These are phyloP conservation scores for Eriocheir sinensis DNA, from an alignment of 1,140 invertebrate genomes.

Conservation along the genomic window DNA sequence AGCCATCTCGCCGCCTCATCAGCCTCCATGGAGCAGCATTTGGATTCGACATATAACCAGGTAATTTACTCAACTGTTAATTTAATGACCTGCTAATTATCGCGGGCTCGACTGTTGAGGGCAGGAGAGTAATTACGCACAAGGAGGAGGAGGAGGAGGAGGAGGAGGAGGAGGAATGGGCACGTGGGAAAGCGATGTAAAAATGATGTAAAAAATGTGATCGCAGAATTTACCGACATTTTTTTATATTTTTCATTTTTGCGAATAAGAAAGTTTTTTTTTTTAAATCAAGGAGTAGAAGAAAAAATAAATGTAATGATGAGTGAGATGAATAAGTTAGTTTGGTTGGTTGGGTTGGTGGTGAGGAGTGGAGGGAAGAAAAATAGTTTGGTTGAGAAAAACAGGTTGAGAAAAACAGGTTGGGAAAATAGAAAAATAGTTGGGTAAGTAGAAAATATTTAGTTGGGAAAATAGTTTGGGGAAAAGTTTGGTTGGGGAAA, in stretches of 20 bases:
- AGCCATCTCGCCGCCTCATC: neutral
- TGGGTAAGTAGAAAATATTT: neutral
- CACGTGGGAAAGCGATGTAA: neutral
- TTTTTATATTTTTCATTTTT: too few species aligned
- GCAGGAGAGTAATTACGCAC: neutral
- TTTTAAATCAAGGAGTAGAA: too few species aligned
- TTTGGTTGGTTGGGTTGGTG: neutral
- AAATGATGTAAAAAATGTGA: too few species aligned
- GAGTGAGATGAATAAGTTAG: neutral
- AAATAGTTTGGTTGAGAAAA: neutral
- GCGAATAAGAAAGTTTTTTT: too few species aligned
- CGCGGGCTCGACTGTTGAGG: neutral
- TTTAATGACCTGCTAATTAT: constrained; percentile 36
- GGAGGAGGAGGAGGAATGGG: neutral
- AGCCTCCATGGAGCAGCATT: constrained; percentile 10
- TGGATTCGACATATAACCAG: constrained; percentile 31
- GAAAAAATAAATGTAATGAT: too few species aligned
- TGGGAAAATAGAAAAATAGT: neutral
- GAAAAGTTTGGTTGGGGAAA: neutral
- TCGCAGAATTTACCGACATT: too few species aligned
- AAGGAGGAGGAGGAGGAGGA: neutral
- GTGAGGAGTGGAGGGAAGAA: neutral
- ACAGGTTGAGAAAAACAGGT: neutral
- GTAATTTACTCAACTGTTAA: constrained; percentile 17
- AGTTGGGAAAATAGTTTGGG: neutral